A percentile compares a stretch with the other conserved stretches of the same genome.
Evolutionary conservation across 64 coral and sea anemone genomes (phyloP).

Genomic region (Montipora capricornis): DNA sequence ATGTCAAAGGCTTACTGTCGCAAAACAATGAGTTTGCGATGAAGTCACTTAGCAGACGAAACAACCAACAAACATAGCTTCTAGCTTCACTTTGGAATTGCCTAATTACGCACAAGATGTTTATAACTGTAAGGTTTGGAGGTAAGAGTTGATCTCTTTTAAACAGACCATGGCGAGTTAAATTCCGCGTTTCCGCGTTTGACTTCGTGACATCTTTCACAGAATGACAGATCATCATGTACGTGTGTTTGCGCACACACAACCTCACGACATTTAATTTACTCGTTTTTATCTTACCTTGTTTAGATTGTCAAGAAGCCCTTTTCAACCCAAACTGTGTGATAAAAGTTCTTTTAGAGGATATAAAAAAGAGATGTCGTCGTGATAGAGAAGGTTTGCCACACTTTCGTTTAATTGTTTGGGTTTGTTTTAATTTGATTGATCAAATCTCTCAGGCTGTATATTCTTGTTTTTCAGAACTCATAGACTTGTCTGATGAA

Average conservation of each 20-base stretch:
- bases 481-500: constrained; percentile 91
- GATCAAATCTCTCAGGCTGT: too few species aligned
- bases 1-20: background rate
- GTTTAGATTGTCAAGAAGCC: constrained; percentile 80
- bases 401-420: constrained; percentile 7
- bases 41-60: too few species aligned
- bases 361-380: constrained; percentile 87
- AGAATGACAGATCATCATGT: background rate
- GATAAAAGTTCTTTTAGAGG: constrained; percentile 80
- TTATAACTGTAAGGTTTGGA: constrained; percentile 76
- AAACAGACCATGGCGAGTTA: background rate
- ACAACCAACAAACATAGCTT: background rate
- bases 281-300: background rate
- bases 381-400: constrained; percentile 65
- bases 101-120: background rate
- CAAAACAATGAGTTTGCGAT: background rate
- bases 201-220: background rate
- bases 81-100: background rate
- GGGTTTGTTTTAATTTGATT: background rate
- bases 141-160: background rate
- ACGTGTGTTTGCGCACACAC: background rate
- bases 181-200: background rate
- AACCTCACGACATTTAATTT: background rate
- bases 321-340: constrained; percentile 94
- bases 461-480: constrained; percentile 55